Conservation (phyloP, 2,113 vertebrate genomes). For the Brachyhypopomus gauderio region DNA sequence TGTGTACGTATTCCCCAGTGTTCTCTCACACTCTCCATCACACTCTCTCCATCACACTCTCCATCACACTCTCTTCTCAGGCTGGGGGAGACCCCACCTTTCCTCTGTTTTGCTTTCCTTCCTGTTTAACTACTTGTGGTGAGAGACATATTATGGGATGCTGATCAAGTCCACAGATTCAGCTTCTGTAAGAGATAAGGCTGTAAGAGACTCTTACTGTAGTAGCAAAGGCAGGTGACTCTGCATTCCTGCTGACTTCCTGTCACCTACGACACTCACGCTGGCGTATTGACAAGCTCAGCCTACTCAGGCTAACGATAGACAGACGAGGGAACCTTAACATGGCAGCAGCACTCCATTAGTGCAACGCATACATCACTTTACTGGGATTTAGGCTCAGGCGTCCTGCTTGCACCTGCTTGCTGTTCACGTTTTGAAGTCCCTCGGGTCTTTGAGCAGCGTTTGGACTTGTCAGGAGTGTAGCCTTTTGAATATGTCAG, state of each 20-base stretch:
- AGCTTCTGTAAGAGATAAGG: not conserved
- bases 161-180: constrained; percentile 13
- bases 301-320: not conserved
- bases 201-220: constrained; percentile 2
- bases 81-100: constrained; percentile 46
- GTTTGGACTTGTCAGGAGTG: not conserved
- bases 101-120: constrained; percentile 58
- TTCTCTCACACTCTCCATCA: not conserved
- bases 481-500: not conserved
- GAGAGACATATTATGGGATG: constrained; percentile 11
- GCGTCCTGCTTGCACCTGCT: not conserved
- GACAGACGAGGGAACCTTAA: not conserved
- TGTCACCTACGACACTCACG: not conserved
- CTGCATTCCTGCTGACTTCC: not conserved
- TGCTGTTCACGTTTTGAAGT: not conserved
- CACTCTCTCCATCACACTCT: not conserved
- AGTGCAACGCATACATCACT: not conserved
- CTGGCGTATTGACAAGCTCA: not conserved
- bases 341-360: not conserved
- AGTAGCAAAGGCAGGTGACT: constrained; percentile 12
- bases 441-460: not conserved
- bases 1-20: constrained; percentile 9
- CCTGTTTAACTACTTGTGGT: constrained; percentile 52
- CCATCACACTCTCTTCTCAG: not conserved
- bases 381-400: not conserved